Base-by-base conservation (phyloP, 2,113 vertebrate species). In the Ammodytes marinus region DNA sequence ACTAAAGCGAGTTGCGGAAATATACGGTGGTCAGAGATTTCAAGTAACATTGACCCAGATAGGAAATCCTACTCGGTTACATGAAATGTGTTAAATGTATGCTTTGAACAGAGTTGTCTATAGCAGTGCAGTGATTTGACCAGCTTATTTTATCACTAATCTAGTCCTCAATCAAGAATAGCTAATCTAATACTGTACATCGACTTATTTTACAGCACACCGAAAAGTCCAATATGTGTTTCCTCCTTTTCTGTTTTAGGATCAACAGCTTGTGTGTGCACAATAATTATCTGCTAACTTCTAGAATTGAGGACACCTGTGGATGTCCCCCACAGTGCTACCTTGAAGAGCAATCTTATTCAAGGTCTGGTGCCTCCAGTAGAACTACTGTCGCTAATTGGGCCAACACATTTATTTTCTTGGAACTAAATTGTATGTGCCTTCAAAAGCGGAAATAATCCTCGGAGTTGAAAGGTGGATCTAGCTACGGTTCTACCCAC, bases 341-440 rank as follows among this genome's bases (percentile, higher is more conserved):
- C 75, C 80, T 65, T 81, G 61, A 79, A 57, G 67, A 69, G 57
- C 69, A 80, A 53, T 75, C 55, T 42, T 6, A 6, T 61, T 69
- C n/a, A 58, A 59, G 39, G 19, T 64, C 35, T 74, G 60, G 60
- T 60, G 43, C 68, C 46, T 53, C 64, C 47, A 60, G 50, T 66
- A 54, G 74, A 76, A 61, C 54, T 63, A 27, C n/a, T 17, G 45
- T 47, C 15, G 40, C 77, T 58, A 59, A 77, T 42, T 4, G 65
- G 49, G 61, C 69, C 63, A 77, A 77, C 27, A 67, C 37, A 12
- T 14, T 49, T 50, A 52, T 50, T 40, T 64, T 63, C 77, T 52
- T 13, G 42, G 69, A 37, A 54, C 27, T 27, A 27, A 27, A 14
- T 61, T 43, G 43, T 11, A 60, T 69, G 71, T 66, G 50, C 61